Conservation (phyloP, 2,888 invertebrate genomes). For the Plagodis dolabraria region DNA sequence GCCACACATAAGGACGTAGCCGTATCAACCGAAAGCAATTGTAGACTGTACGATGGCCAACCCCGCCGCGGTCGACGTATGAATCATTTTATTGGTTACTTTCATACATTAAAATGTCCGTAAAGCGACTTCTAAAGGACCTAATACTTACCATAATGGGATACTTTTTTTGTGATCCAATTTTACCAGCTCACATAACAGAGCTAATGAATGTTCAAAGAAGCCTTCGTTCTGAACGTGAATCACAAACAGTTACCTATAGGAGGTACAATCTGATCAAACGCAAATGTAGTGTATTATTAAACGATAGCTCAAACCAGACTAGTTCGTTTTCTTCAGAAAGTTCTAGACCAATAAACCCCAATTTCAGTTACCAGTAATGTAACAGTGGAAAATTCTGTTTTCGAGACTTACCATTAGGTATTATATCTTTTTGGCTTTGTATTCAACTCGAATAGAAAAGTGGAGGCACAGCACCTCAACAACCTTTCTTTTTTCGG, state of each 20-base stretch:
- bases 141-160: slow-evolving; percentile 51
- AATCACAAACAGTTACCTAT: slow-evolving; percentile 51
- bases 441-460: too few species aligned
- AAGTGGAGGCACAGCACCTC: too few species aligned
- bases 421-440: too few species aligned
- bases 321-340: slow-evolving; percentile 59
- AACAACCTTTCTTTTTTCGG: slow-evolving; percentile 52
- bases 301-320: slow-evolving; percentile 48
- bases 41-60: slow-evolving; percentile 51
- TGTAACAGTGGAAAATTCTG: slow-evolving; percentile 27
- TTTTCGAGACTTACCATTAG: slow-evolving; percentile 48
- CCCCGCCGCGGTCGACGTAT: slow-evolving; percentile 59
- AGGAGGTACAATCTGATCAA: slow-evolving; percentile 60
- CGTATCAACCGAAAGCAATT: slow-evolving; percentile 40
- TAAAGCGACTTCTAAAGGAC: slow-evolving; percentile 63
- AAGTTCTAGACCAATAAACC: slow-evolving; percentile 32
- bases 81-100: slow-evolving; percentile 64
- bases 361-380: slow-evolving; percentile 37
- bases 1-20: slow-evolving; percentile 42
- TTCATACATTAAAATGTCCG: slow-evolving; percentile 63
- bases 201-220: slow-evolving; percentile 61
- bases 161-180: slow-evolving; percentile 55
- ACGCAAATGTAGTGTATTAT: slow-evolving; percentile 40
- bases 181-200: slow-evolving; percentile 61
- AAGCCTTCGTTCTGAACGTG: slow-evolving; percentile 51